Percentiles rank a stretch among this genome's conserved stretches.
Conservation (phyloP, 2,113 vertebrate species). For the Microtus pennsylvanicus region DNA sequence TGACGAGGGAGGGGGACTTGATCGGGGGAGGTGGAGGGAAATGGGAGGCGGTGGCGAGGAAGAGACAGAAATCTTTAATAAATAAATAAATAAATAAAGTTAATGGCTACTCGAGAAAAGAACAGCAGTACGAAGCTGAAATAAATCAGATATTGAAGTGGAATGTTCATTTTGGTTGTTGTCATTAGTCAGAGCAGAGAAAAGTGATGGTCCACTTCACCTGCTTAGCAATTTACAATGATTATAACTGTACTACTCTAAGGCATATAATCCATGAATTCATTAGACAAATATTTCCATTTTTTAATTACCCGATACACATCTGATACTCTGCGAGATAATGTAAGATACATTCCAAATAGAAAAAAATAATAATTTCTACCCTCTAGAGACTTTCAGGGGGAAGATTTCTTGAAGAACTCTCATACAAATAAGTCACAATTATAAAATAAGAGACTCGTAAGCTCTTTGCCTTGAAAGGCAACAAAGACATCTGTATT, state of each 20-base stretch:
- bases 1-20: too few species aligned
- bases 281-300: slow-evolving; percentile 57
- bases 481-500: background rate
- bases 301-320: slow-evolving; percentile 32
- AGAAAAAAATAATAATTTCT: slow-evolving; percentile 14
- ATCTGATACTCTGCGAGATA: background rate
- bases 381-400: background rate
- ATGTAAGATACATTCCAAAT: background rate
- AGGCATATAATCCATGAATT: slow-evolving; percentile 52
- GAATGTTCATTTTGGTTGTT: slow-evolving; percentile 77
- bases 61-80: too few species aligned
- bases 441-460: background rate
- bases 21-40: too few species aligned
- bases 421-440: background rate
- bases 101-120: slow-evolving; percentile 2
- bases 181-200: slow-evolving; percentile 79
- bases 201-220: slow-evolving; percentile 64
- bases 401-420: background rate
- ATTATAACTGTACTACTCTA: slow-evolving; percentile 77
- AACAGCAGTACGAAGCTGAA: slow-evolving; percentile 45
- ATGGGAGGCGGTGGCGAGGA: too few species aligned
- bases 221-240: slow-evolving; percentile 76
- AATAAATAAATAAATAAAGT: background rate
- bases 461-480: background rate
- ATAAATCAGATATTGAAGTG: slow-evolving; percentile 80